Percentiles rank a stretch among this genome's conserved stretches.
These are phyloP conservation scores for Drosophila mayri DNA, from an alignment of 1,140 invertebrate species.

Conservation along the genomic window DNA sequence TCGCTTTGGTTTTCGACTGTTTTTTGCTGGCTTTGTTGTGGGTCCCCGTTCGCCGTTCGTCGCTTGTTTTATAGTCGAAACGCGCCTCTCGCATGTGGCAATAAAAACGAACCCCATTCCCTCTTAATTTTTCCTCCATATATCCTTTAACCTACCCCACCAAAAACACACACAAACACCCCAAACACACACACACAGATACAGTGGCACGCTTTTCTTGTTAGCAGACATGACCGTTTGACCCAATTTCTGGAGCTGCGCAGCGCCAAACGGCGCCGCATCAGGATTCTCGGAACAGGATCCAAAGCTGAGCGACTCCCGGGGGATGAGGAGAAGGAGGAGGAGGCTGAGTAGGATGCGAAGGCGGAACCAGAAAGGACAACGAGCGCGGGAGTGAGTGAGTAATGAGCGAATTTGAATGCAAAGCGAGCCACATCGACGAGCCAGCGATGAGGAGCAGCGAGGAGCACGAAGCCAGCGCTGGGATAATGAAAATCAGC, in stretches of 20 bases:
- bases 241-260: conserved; percentile 72
- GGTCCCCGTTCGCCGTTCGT: conserved; percentile 13
- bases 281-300: conserved; percentile 41
- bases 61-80: conserved; percentile 65
- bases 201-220: conserved; percentile 45
- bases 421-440: conserved; percentile 55
- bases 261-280: conserved; percentile 50
- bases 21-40: conserved; percentile 35
- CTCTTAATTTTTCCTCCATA: background rate
- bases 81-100: conserved; percentile 62
- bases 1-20: conserved; percentile 43
- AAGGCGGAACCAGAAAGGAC: conserved; percentile 2
- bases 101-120: conserved; percentile 62
- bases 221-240: conserved; percentile 79
- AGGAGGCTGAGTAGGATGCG: background rate
- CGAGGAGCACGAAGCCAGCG: conserved; percentile 40
- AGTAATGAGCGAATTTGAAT: conserved; percentile 72
- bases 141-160: conserved; percentile 18
- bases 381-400: conserved; percentile 36
- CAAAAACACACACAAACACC: conserved; percentile 10
- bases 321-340: background rate
- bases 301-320: conserved; percentile 12
- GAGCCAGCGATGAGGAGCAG: conserved; percentile 16
- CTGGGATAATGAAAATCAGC: conserved; percentile 55
- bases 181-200: conserved; percentile 33